Base-by-base conservation (phyloP, 2,797 vertebrate genomes). In the Pygocentrus nattereri region DNA sequence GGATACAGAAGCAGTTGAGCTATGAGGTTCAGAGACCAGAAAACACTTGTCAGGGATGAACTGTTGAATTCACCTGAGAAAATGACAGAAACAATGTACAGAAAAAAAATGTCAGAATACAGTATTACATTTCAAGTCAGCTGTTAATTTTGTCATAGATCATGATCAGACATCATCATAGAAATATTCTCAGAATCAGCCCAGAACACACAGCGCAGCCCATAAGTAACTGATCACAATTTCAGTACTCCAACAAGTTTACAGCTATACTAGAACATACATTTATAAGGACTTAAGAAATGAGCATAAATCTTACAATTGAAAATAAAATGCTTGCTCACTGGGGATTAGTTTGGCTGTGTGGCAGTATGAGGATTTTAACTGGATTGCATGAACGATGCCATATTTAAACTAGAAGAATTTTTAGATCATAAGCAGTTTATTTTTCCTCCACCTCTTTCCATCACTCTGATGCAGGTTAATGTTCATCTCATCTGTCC, bases 1-100 rank as follows among this genome's bases (percentile, higher is more conserved):
- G 4, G n/a, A 27, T 82, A 82, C 44, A 76, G 70, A 41, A 34
- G n/a, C 19, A 52, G 71, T 34, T n/a, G 21, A 73, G 21, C 31
- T 34, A 23, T 11, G 47, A 31, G 27, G 15, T 31, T n/a, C 8
- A 8, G 8, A 5, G 16, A 49, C 61, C 71, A 58, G 4, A 6
- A 41, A 69, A 50, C 25, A 59, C 47, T n/a, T 74, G 61, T 18
- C 19, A 50, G 21, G 62, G 27, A 27, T 31, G 12, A 68, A 21
- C 19, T 44, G 27, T 34, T 10, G 67, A 49, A 47, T 25, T 67
- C 67, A 69, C 38, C 69, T 71, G 27, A 13, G 52, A 18, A 23
- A 50, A 2, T 31, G 16, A 49, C n/a, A 52, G 21, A 49, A 4
- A 50, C 23, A 47, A 1, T 27, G 58, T 61, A 44, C 10, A 61